These are phyloP conservation scores for Iguana delicatissima DNA, from an alignment of 2,797 vertebrate genomes.

Conservation along the genomic window DNA sequence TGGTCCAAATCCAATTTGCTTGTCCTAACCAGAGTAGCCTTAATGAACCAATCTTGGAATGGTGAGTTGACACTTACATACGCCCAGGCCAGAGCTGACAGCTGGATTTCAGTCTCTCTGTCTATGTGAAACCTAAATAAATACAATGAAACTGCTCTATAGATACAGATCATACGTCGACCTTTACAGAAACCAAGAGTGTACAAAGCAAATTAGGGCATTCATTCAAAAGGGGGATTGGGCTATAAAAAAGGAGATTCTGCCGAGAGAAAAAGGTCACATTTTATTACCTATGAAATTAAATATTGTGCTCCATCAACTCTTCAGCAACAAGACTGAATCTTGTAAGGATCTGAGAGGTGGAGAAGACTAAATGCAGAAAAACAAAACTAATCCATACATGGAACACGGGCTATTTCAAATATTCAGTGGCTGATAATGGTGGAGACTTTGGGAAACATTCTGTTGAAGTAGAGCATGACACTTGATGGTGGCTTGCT, in stretches of 20 bases:
- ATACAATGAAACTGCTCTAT: constrained; percentile 51
- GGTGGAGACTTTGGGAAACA: background rate
- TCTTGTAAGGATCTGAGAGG: background rate
- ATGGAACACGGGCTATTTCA: no score
- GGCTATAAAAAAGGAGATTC: constrained; percentile 26
- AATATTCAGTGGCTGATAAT: constrained; percentile 7
- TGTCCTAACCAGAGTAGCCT: no score
- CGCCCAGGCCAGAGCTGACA: no score
- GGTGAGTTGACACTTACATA: no score
- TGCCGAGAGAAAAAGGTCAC: constrained; percentile 65
- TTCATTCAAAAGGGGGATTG: constrained; percentile 54
- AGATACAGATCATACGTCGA: constrained; percentile 52
- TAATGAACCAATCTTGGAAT: no score
- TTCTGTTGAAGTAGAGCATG: background rate
- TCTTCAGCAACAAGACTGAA: constrained; percentile 28
- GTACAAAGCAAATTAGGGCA: constrained; percentile 59
- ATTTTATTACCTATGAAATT: constrained; percentile 67
- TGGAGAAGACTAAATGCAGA: background rate
- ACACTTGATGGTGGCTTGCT: no score
- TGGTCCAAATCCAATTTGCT: background rate
- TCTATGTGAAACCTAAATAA: constrained; percentile 58
- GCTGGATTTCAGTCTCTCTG: background rate
- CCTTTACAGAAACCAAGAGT: constrained; percentile 69
- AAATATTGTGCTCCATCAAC: constrained; percentile 49
- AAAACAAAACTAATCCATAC: background rate